Evolutionary conservation across 2,888 invertebrate genomes (phyloP).

Genomic region (Labia minor): DNA sequence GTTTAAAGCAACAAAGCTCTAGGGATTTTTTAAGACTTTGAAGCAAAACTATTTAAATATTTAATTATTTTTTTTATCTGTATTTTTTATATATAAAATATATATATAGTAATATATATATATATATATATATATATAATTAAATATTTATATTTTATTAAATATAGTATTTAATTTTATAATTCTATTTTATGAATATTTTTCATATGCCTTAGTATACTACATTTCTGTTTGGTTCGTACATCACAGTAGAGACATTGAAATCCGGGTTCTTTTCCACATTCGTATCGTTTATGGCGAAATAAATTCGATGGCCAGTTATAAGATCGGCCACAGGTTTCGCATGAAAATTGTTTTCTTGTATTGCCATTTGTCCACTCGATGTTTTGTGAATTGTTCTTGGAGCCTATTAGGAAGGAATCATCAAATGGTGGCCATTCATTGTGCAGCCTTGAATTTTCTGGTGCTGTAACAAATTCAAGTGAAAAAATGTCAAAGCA

Average conservation of each 20-base stretch:
- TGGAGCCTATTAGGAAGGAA: neutral
- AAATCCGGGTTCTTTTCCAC: conserved; percentile 31
- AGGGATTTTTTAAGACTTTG: too few relatives aligned
- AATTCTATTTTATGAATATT: conserved; percentile 9
- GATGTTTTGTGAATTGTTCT: neutral
- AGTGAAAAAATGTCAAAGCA: neutral
- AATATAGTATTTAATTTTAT: neutral
- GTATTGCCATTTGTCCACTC: neutral
- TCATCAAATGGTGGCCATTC: neutral
- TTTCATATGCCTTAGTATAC: conserved; percentile 25
- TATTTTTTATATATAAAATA: too few relatives aligned
- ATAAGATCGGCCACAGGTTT: neutral
- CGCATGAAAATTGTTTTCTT: neutral
- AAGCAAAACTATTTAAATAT: too few relatives aligned
- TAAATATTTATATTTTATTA: neutral
- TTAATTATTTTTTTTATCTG: too few relatives aligned
- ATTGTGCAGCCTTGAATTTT: neutral
- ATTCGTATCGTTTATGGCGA: conserved; percentile 29
- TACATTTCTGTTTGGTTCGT: conserved; percentile 34
- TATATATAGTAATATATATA: too few relatives aligned
- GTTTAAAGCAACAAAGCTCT: too few relatives aligned
- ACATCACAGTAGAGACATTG: conserved; percentile 31
- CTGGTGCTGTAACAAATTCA: neutral
- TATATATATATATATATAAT: too few relatives aligned
- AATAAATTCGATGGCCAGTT: conserved; percentile 18